Conservation (phyloP, 1,140 invertebrate species). For the Idris sp. region DNA sequence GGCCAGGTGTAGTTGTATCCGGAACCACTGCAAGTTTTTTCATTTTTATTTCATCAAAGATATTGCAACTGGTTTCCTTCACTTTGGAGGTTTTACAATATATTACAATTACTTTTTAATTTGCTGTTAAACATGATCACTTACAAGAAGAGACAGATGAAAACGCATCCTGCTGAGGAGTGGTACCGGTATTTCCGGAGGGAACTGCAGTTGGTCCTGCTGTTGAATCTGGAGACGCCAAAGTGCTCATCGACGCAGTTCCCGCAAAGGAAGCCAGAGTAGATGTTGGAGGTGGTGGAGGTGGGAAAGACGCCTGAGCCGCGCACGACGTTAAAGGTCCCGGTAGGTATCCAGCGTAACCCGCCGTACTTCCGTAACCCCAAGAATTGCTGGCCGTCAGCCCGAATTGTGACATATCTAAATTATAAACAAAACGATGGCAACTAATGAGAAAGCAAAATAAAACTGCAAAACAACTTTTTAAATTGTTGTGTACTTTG, state of each 20-base stretch:
- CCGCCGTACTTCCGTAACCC: constrained; percentile 89
- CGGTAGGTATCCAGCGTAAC: constrained; percentile 87
- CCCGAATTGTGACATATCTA: constrained; percentile 88
- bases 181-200: constrained; percentile 69
- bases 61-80: too few species aligned
- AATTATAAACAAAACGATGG: constrained; percentile 2
- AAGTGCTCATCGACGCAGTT: constrained; percentile 74
- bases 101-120: too few species aligned
- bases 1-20: constrained; percentile 85
- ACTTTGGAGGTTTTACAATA: too few species aligned
- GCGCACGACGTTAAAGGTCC: constrained; percentile 80
- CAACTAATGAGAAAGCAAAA: constrained; percentile 8
- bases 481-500: too few species aligned
- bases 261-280: constrained; percentile 76
- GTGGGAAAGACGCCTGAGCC: constrained; percentile 83
- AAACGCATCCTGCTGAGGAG: constrained; percentile 73
- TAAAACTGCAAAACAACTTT: too few species aligned
- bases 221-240: constrained; percentile 83
- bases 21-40: constrained; percentile 76
- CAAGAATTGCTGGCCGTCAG: constrained; percentile 88
- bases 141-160: constrained; percentile 74
- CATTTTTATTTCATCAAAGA: too few species aligned
- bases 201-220: constrained; percentile 79
- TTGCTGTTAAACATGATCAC: constrained; percentile 21
- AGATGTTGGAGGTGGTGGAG: constrained; percentile 81